Evolutionary conservation across 2,113 vertebrate genomes (phyloP), one percentile per base, ranked within the genome.

Genomic region (Dasyurus viverrinus): DNA sequence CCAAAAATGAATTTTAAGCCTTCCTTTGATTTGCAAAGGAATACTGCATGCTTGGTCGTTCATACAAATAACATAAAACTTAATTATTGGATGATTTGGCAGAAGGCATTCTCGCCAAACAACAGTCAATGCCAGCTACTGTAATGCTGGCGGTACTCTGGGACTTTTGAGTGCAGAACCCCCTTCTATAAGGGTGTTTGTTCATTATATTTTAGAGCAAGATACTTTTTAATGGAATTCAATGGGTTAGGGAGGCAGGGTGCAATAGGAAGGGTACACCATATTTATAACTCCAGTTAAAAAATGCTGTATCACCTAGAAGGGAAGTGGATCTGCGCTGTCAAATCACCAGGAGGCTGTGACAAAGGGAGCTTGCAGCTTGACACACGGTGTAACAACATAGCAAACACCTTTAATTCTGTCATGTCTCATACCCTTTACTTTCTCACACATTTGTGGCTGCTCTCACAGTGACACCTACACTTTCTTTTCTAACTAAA

Each of bases 341-440:
- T 99, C 99, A 98, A 98, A 99, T 98, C 98, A 98, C 97, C 98
- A 96, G 99, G 98, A 98, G 98, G 98, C 98, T 98, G 98, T 97
- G 98, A 99, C 98, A 99, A 99, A 98, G 98, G 98, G 98, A 98
- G 97, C 98, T 97, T 97, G 98, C 98, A 98, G 98, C 98, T 98
- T 98, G 98, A 98, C 98, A 98, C 98, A 98, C 98, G 98, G 98
- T 97, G 98, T 98, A 99, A 98, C 99, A 98, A 98, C 98, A 98
- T 98, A 98, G 98, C 98, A 99, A 98, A 99, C 99, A 99, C 99
- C 99, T 99, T 99, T 98, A 99, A 98, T 99, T 99, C 99, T 99
- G 99, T 99, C 99, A 98, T 97, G 99, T 99, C 99, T 99, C 99
- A 98, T 99, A 99, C 99, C 98, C 98, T 99, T 99, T 98, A 97